Conservation (phyloP, 2,888 invertebrate species). For the Corythucha ciliata region DNA sequence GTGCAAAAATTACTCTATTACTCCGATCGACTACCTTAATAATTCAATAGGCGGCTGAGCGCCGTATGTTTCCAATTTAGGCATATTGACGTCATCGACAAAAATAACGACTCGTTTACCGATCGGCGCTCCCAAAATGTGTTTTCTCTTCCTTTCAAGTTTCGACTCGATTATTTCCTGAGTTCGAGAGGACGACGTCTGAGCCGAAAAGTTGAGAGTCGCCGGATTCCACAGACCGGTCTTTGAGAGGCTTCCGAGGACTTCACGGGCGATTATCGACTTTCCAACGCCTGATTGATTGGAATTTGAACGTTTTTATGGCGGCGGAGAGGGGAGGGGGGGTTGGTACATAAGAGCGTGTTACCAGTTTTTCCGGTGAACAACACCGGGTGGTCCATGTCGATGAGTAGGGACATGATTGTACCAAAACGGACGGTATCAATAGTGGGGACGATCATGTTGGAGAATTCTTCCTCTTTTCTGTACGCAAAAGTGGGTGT, state of each 20-base stretch:
- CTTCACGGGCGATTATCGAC: slow-evolving; percentile 70
- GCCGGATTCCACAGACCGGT: slow-evolving; percentile 60
- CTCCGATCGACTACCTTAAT: slow-evolving; percentile 50
- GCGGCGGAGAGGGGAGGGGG: too few relatives aligned
- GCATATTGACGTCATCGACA: slow-evolving; percentile 90
- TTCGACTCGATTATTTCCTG: slow-evolving; percentile 77
- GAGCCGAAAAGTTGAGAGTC: slow-evolving; percentile 81
- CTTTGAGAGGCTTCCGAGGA: slow-evolving; percentile 54
- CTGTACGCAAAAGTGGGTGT: slow-evolving; percentile 55
- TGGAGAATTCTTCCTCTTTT: slow-evolving; percentile 65
- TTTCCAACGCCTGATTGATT: slow-evolving; percentile 71
- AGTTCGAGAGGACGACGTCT: slow-evolving; percentile 74
- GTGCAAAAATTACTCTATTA: not conserved
- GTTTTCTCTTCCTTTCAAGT: slow-evolving; percentile 71
- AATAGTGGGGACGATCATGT: slow-evolving; percentile 81
- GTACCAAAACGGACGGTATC: slow-evolving; percentile 82
- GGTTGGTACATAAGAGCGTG: too few relatives aligned
- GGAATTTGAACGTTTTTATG: too few relatives aligned
- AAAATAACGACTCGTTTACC: slow-evolving; percentile 77
- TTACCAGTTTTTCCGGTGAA: slow-evolving; percentile 80
- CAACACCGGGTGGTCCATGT: slow-evolving; percentile 66
- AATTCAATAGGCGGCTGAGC: slow-evolving; percentile 88
- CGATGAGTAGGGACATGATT: slow-evolving; percentile 63
- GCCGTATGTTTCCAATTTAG: slow-evolving; percentile 73
- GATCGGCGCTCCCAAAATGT: slow-evolving; percentile 68